phyloP scores from a whole-genome alignment of 2,888 invertebrate genomes.

The Diarsia rubi region DNA sequence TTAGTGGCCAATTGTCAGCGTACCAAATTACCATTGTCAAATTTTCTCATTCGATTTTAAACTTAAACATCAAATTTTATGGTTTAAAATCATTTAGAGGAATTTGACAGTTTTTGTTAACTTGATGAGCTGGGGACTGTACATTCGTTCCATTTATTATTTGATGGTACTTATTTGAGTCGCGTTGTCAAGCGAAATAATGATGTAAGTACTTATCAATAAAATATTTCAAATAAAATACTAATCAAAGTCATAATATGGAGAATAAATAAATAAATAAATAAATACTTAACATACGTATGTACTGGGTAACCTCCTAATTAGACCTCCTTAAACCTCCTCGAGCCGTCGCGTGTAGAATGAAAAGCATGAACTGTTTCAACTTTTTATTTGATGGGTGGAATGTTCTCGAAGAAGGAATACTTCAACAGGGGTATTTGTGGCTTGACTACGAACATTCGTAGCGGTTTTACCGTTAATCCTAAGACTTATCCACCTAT shows the following conservation, averaged over 20 bases:
- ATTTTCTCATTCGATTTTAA: no score
- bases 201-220: neutral
- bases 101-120: no score
- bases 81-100: no score
- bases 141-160: neutral
- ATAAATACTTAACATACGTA: constrained; percentile 40
- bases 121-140: no score
- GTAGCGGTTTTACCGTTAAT: constrained; percentile 35
- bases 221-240: constrained; percentile 17
- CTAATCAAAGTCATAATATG: constrained; percentile 26
- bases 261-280: no score
- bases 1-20: neutral
- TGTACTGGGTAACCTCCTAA: constrained; percentile 46
- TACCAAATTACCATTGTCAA: no score
- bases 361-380: constrained; percentile 51
- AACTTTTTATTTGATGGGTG: constrained; percentile 51
- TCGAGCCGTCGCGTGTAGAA: constrained; percentile 45
- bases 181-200: constrained; percentile 7
- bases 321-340: constrained; percentile 34
- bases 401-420: constrained; percentile 54
- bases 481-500: constrained; percentile 33
- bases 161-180: neutral
- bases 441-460: constrained; percentile 40
- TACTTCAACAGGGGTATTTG: constrained; percentile 41
- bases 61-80: no score